Base-by-base conservation (phyloP, 2,888 invertebrate species). In the Drosophila yooni region DNA sequence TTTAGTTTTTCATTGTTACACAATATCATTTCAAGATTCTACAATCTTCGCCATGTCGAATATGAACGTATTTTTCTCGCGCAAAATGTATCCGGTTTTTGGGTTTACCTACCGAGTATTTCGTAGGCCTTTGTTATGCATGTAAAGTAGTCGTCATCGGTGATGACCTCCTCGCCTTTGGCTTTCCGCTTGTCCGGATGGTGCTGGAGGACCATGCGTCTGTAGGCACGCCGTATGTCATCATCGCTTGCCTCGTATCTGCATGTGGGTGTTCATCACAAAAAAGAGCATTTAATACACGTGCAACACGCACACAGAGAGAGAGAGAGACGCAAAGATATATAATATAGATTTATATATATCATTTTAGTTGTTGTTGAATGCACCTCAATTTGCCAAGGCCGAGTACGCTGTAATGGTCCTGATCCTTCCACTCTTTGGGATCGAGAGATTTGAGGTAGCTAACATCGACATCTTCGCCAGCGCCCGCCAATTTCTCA, bases 41-140 rank as follows among this genome's bases (percentile, higher is more conserved):
- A n/a, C n/a, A n/a, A 13, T 29, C 29, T 29, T 13, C 29, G 18
- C 1, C n/a, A 29, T 18, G n/a, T 29, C 5, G 29, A 29, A 46
- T 5, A 5, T 3, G 18, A 27, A 27, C 27, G 8, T 3, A 48
- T 50, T 29, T 29, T 29, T 40, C n/a, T n/a, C 4, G 27, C n/a
- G 2, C 4, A 8, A 29, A 57, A 57, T 5, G 6, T 40, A n/a
- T 40, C 38, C n/a, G 27, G 21, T 8, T 57, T 40, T 40, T 29
- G n/a, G 15, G 57, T 40, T 51, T 40, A 43, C 57, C 15, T 96
- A 34, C 98, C 98, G 51, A 95, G 93, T 67, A 96, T 97, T 94
- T 99, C 99, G 94, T 98, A 98, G 10, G 99, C 99, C 94, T 97
- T 97, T 1, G 99, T 99, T 84, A 99, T 99, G 92, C 99, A 99